Evolutionary conservation across 2,888 invertebrate genomes (phyloP), one percentile per base, ranked within the genome.

Genomic region (Kryphioiulus occultus): DNA sequence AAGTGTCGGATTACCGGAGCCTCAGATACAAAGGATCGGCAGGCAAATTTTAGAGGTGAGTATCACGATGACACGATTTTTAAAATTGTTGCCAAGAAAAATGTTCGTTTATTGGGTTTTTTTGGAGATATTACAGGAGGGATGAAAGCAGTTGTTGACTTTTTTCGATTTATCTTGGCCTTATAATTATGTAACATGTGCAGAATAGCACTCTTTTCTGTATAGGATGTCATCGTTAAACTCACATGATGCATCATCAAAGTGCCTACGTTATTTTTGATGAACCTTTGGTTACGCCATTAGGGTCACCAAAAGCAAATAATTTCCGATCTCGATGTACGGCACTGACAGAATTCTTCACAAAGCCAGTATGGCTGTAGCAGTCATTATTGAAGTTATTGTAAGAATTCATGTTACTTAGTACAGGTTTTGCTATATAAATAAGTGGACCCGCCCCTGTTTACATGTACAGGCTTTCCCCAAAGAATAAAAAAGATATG

Each of bases 1-100:
- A 19, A 95, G 95, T 86, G 90, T 90, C 87, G 96, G 96, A 0
- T 93, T 97, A 35, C 95, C 95, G 2, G 92, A 95, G 85, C 94
- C 95, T 90, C 96, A 97, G 92, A 95, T 97, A 84, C 97, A 97
- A 91, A 94, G 96, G 90, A 94, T 97, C 91, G 97, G 97, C 39
- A 94, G 97, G 0, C 97, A 97, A 92, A 95, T 97, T 90, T 93
- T 97, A 87, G 97, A 97, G 92, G 89, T 88, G 19, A 26, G 32
- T 12, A 22, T 87, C 35, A 26, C 12, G 68, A 42, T 35, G 35
- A 85, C 9, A 35, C n/a, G 9, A 30, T 19, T n/a, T 32, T 30
- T 85, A 12, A 35, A 85, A 32, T 83, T 32, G 26, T 85, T n/a
- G 42, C 42, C 42, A 19, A 22, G 30, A 42, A 42, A 26, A 26